Percentiles rank a stretch among this genome's conserved stretches.
Conservation (phyloP, 2,888 invertebrate species). For the Heliconius erato region DNA sequence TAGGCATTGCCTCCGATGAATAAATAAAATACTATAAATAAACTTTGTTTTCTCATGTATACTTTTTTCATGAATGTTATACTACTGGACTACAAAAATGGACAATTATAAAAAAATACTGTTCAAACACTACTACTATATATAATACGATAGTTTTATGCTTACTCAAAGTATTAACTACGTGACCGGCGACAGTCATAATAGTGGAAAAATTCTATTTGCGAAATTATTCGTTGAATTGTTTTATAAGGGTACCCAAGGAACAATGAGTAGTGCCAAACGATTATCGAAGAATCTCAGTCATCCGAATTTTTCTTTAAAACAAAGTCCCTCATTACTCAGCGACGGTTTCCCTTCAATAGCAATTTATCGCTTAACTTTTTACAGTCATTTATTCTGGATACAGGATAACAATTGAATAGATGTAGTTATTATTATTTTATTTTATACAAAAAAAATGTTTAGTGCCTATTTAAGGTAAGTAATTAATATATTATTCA, state of each 20-base stretch:
- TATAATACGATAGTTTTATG: constrained; percentile 6
- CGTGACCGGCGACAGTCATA: constrained; percentile 37
- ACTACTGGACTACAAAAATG: no score
- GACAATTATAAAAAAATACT: not conserved
- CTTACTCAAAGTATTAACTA: constrained; percentile 7
- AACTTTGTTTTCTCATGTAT: no score
- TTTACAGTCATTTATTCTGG: constrained; percentile 59
- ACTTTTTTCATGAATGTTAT: no score
- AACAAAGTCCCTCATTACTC: constrained; percentile 68
- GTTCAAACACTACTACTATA: not conserved
- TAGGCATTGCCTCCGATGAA: no score
- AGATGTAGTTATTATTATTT: constrained; percentile 17
- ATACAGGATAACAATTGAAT: constrained; percentile 46
- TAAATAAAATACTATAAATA: no score
- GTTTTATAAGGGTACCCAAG: constrained; percentile 46
- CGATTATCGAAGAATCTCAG: constrained; percentile 52
- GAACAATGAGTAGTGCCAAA: constrained; percentile 50
- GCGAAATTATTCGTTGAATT: constrained; percentile 50
- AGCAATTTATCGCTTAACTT: constrained; percentile 73
- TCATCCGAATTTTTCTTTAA: constrained; percentile 58
- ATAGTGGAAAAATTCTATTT: constrained; percentile 40
- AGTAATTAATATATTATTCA: not conserved
- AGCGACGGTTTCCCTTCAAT: constrained; percentile 64
- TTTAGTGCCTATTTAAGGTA: not conserved
- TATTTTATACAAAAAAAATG: not conserved